Conservation (phyloP, 2,888 invertebrate species). For the Nowickia ferox region DNA sequence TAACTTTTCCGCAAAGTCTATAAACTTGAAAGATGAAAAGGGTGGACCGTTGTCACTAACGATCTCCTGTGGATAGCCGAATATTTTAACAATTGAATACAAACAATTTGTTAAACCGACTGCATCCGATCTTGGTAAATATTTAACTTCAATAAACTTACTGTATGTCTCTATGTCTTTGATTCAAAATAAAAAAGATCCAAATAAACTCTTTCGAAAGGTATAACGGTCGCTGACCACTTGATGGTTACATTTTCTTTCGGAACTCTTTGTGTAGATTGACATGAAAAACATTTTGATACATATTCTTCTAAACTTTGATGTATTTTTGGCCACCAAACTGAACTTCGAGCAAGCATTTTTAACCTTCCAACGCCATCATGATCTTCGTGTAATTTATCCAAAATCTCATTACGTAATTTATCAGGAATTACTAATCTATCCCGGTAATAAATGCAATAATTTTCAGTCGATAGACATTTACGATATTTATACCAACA, state of each 20-base stretch:
- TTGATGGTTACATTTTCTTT: constrained; percentile 5
- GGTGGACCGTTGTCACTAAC: constrained; percentile 64
- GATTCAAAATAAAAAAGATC: constrained; percentile 57
- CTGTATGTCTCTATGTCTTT: constrained; percentile 32
- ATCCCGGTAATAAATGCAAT: constrained; percentile 34
- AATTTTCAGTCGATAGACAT: constrained; percentile 23
- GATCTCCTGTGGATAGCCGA: constrained; percentile 51
- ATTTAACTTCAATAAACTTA: constrained; percentile 45
- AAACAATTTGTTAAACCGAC: constrained; percentile 37
- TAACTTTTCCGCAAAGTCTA: constrained; percentile 33
- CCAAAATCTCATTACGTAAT: constrained; percentile 2
- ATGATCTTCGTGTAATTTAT: constrained; percentile 28
- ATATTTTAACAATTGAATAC: constrained; percentile 46
- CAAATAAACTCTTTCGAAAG: constrained; percentile 63
- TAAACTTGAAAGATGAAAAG: constrained; percentile 45
- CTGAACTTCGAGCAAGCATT: constrained; percentile 18
- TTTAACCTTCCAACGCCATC: constrained; percentile 23
- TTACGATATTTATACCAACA: constrained; percentile 11
- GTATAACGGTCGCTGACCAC: constrained; percentile 7
- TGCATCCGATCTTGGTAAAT: constrained; percentile 11
- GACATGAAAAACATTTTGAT: constrained; percentile 30
- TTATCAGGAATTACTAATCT: constrained; percentile 26
- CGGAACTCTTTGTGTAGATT: constrained; percentile 19
- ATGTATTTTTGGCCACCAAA: constrained; percentile 40
- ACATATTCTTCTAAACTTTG: constrained; percentile 29